Percentiles rank a stretch among this genome's conserved stretches.
phyloP scores from a whole-genome alignment of 2,797 vertebrate genomes.

The Rousettus madagascariensis region DNA sequence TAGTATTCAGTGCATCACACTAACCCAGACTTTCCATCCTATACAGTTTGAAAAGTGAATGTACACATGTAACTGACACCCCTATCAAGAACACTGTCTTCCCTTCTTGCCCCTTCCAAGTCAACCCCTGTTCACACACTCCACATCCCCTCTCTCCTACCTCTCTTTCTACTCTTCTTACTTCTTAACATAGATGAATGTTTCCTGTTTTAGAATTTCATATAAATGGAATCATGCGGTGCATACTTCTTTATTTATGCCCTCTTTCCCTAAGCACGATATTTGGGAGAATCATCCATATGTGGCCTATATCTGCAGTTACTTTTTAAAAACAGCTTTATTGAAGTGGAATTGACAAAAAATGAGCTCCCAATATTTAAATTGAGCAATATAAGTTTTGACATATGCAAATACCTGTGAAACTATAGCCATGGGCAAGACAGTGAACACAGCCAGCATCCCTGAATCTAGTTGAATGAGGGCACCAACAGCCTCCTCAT shows the following conservation, averaged over 20 bases:
- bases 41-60: not conserved
- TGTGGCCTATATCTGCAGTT: not conserved
- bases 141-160: not conserved
- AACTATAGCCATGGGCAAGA: not conserved
- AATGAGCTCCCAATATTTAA: not conserved
- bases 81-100: not conserved
- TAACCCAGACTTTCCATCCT: not conserved
- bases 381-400: not conserved
- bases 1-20: not conserved
- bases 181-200: not conserved
- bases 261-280: not conserved
- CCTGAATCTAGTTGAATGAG: too few relatives aligned
- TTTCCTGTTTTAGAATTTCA: not conserved
- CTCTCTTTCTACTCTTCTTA: not conserved
- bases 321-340: not conserved
- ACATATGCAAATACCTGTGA: not conserved
- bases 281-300: not conserved
- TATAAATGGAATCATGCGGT: not conserved
- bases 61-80: not conserved
- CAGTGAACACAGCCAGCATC: not conserved
- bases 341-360: not conserved
- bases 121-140: not conserved
- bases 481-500: too few relatives aligned
- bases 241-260: not conserved
- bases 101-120: too few relatives aligned